A percentile compares a stretch with the other conserved stretches of the same genome.
phyloP scores from a whole-genome alignment of 2,113 vertebrate genomes.

The Albula glossodonta region DNA sequence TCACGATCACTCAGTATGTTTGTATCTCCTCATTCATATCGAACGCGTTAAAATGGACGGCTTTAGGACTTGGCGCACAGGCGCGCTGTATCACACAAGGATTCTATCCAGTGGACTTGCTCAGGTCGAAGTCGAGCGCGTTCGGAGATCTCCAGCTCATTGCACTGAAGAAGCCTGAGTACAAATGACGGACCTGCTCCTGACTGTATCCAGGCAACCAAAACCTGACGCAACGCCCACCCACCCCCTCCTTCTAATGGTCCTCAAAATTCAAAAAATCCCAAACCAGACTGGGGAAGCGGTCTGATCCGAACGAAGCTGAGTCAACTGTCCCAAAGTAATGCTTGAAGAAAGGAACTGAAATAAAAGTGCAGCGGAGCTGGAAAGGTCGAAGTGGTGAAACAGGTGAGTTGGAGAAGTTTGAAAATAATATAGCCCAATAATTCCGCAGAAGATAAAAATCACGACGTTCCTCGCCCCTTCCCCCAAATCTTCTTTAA shows the following conservation, averaged over 20 bases:
- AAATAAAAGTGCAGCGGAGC: neutral
- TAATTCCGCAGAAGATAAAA: neutral
- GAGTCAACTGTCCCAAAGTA: neutral
- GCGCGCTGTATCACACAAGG: neutral
- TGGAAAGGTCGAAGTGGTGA: neutral
- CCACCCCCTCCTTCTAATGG: conserved; percentile 38
- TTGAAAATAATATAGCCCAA: neutral
- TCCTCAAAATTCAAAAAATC: conserved; percentile 28
- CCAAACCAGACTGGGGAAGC: conserved; percentile 37
- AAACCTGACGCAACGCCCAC: conserved; percentile 56
- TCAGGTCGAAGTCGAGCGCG: neutral
- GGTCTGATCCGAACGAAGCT: neutral
- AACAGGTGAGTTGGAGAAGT: conserved; percentile 7
- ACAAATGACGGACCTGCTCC: conserved; percentile 33
- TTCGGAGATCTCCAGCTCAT: neutral
- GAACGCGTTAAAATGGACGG: neutral
- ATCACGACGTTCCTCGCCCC: neutral
- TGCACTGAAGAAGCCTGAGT: conserved; percentile 12
- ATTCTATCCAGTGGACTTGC: neutral
- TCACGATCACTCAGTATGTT: no score
- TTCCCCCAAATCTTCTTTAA: neutral
- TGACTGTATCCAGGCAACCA: conserved; percentile 66
- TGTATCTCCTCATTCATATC: no score
- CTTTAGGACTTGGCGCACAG: conserved; percentile 4
- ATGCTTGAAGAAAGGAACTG: neutral